phyloP scores from a whole-genome alignment of 2,797 vertebrate species.

The Lates japonicus region DNA sequence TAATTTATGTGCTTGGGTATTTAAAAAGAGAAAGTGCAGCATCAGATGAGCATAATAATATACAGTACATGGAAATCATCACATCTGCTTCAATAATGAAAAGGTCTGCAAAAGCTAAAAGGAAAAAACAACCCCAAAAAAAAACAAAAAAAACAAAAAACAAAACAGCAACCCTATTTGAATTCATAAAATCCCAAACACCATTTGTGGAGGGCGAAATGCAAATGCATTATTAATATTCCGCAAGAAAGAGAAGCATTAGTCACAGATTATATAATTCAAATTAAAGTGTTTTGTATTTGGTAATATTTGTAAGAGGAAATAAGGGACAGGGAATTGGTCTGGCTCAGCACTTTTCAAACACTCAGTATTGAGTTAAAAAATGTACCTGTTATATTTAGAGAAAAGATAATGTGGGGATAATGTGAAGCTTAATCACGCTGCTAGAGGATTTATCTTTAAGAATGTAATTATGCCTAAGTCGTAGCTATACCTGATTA shows the following conservation, averaged over 20 bases:
- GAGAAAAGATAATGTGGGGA: constrained; percentile 17
- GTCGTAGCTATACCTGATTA: not conserved
- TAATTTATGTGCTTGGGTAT: constrained; percentile 75
- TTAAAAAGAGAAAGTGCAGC: constrained; percentile 71
- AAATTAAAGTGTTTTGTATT: constrained; percentile 80
- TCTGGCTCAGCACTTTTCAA: constrained; percentile 60
- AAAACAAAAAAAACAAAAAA: constrained; percentile 43
- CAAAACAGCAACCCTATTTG: constrained; percentile 69
- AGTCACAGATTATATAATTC: constrained; percentile 81
- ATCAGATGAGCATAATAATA: constrained; percentile 79
- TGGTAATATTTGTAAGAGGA: constrained; percentile 74
- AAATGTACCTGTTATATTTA: constrained; percentile 21
- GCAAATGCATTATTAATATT: constrained; percentile 84
- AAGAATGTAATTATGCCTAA: constrained; percentile 3
- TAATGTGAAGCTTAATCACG: constrained; percentile 16
- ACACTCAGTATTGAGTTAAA: constrained; percentile 40
- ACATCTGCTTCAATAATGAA: constrained; percentile 77
- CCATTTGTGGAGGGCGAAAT: constrained; percentile 75
- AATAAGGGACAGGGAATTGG: constrained; percentile 50
- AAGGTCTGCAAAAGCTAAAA: constrained; percentile 67
- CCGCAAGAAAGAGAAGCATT: constrained; percentile 78
- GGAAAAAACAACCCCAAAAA: constrained; percentile 64
- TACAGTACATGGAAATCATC: constrained; percentile 69
- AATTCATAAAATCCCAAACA: constrained; percentile 81
- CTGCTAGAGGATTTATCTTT: constrained; percentile 19